Evolutionary conservation across 2,113 vertebrate genomes (phyloP), one percentile per base, ranked within the genome.

Genomic region (Tetrao urogallus): DNA sequence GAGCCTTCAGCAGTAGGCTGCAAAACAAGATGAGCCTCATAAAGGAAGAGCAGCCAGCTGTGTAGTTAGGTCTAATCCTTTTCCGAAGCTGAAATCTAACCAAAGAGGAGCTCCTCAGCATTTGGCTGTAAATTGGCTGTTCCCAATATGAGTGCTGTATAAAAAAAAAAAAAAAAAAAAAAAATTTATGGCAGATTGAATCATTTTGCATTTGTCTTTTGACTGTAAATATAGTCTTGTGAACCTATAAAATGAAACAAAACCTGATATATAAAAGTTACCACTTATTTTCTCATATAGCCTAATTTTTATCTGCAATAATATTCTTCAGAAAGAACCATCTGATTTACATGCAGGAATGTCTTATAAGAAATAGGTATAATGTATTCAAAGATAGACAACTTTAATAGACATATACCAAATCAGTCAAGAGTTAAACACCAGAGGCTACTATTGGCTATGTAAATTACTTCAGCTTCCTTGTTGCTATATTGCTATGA

Each of bases 211-310:
- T 25, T 34, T 8, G 1, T 18, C 25, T 4, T 52, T 83, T 75
- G 76, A 43, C 16, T 50, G 67, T 67, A 12, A 47, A 2, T 60
- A 21, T 50, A 6, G 27, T 47, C 52, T 83, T 38, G 8, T 25
- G 8, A 13, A 42, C 27, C 3, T 78, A 86, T 65, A 56, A 36
- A 85, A 58, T 7, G 2, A 74, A 84, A n/a, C 5, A 40, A 40
- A 10, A 12, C 3, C 17, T 74, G 25, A 4, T 5, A 12, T 0
- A 0, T 56, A 6, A 17, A 19, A 48, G 19, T 56, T 47, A 34
- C 4, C 19, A 40, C 13, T 81, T 70, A 61, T 70, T 21, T 8
- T 36, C 5, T 11, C 27, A n/a, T 15, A 6, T 34, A 50, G 15
- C 2, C 24, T 48, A 45, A 28, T 40, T 70, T 74, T 63, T 36